Conservation (phyloP, 2,797 vertebrate species). For the Acomys russatus region DNA sequence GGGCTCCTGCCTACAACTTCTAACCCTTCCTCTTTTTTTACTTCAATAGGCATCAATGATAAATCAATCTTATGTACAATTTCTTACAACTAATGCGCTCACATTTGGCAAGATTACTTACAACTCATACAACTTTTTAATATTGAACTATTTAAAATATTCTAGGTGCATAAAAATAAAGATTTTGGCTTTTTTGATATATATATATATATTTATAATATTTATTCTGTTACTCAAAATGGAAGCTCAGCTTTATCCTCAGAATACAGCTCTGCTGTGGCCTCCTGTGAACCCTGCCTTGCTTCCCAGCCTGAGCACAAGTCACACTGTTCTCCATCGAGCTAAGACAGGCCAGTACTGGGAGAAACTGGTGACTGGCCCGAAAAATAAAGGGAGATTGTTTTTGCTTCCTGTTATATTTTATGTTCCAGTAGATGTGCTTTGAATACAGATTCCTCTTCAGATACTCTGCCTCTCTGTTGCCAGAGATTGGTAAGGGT, state of each 20-base stretch:
- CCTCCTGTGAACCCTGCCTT: constrained; percentile 6
- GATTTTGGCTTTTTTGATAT: constrained; percentile 97
- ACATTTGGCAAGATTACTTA: constrained; percentile 99
- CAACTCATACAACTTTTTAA: constrained; percentile 95
- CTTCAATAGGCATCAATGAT: constrained; percentile 93
- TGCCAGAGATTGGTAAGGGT: constrained; percentile 80
- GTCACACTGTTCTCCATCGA: neutral
- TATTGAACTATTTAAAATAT: constrained; percentile 99
- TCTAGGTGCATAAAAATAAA: constrained; percentile 99
- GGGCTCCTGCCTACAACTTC: constrained; percentile 89
- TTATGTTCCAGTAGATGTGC: constrained; percentile 84
- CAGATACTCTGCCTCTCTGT: constrained; percentile 81
- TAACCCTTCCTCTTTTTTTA: constrained; percentile 91
- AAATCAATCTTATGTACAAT: constrained; percentile 96
- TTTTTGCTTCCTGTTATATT: constrained; percentile 79
- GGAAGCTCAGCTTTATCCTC: constrained; percentile 92
- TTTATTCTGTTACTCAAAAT: constrained; percentile 91
- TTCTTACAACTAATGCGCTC: constrained; percentile 93
- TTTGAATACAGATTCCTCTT: constrained; percentile 81
- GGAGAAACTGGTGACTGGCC: constrained; percentile 65
- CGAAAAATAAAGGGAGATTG: constrained; percentile 71
- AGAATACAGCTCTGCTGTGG: constrained; percentile 81
- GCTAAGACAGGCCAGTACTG: constrained; percentile 69
- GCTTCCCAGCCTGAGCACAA: constrained; percentile 39
- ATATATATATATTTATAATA: constrained; percentile 88